These are phyloP conservation scores for Steromphala cineraria DNA, from an alignment of 2,888 invertebrate genomes.

Conservation along the genomic window DNA sequence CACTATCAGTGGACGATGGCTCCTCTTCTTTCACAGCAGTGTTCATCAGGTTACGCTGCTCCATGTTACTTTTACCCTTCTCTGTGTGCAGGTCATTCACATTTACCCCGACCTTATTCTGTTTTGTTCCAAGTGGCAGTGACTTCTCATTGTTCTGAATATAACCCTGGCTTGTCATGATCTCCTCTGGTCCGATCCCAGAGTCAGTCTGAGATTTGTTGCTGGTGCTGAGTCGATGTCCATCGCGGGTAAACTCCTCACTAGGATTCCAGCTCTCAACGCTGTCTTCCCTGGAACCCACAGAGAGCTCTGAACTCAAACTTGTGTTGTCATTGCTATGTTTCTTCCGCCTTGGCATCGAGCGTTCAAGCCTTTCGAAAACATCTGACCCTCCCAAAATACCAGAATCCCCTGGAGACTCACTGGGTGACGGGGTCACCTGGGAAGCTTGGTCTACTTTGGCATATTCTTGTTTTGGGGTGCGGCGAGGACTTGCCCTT, in stretches of 20 bases:
- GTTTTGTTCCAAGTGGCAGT: constrained; percentile 40
- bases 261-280: constrained; percentile 43
- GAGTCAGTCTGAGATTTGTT: constrained; percentile 60
- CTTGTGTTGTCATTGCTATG: constrained; percentile 54
- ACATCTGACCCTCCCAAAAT: constrained; percentile 14
- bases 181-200: constrained; percentile 52
- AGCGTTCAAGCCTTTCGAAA: neutral
- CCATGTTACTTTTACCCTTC: constrained; percentile 50
- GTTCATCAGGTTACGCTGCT: constrained; percentile 44
- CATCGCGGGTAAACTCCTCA: constrained; percentile 41
- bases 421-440: constrained; percentile 52
- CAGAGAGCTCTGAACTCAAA: constrained; percentile 56
- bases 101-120: constrained; percentile 56
- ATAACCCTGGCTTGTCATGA: constrained; percentile 6
- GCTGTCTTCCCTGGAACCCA: constrained; percentile 52
- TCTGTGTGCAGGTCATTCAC: constrained; percentile 62
- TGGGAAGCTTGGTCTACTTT: constrained; percentile 47
- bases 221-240: constrained; percentile 52
- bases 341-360: constrained; percentile 35
- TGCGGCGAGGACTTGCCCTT: constrained; percentile 61
- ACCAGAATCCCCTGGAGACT: constrained; percentile 53
- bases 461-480: constrained; percentile 65
- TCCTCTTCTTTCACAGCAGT: constrained; percentile 37
- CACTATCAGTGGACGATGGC: constrained; percentile 50
- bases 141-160: constrained; percentile 66